A percentile compares a stretch with the other conserved stretches of the same genome.
These are phyloP conservation scores for Garrulus glandarius DNA, from an alignment of 2,797 vertebrate genomes.

Conservation along the genomic window DNA sequence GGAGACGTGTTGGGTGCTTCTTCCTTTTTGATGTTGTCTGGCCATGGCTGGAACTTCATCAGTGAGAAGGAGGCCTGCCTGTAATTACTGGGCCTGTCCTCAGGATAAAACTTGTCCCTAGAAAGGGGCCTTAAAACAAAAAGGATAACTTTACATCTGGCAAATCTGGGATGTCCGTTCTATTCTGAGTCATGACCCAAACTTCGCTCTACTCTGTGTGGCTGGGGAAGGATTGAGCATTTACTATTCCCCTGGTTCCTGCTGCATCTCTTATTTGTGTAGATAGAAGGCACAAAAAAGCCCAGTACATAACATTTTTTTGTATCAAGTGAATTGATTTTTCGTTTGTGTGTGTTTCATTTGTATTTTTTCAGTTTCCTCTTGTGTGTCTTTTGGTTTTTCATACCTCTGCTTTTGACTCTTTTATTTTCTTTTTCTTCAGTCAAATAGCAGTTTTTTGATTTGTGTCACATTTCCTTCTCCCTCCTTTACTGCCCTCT, in stretches of 20 bases:
- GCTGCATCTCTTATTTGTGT: neutral
- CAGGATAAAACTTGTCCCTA: neutral
- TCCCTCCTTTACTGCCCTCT: neutral
- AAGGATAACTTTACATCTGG: neutral
- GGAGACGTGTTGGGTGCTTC: neutral
- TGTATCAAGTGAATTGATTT: neutral
- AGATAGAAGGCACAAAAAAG: neutral
- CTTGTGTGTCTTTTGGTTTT: neutral
- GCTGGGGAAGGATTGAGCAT: neutral
- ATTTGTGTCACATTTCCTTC: neutral
- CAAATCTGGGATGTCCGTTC: neutral
- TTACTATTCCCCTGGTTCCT: neutral
- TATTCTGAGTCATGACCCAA: rapidly evolving
- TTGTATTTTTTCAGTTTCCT: neutral
- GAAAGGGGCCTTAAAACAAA: neutral
- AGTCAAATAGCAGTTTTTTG: neutral
- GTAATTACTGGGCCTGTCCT: neutral
- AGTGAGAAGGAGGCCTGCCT: neutral
- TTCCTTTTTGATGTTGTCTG: neutral
- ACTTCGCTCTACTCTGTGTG: neutral
- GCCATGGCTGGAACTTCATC: neutral
- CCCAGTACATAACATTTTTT: neutral
- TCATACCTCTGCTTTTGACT: neutral
- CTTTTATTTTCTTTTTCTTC: neutral
- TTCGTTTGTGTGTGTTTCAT: rapidly evolving